Conservation (phyloP, 2,797 vertebrate species). For the Silurus aristotelis region DNA sequence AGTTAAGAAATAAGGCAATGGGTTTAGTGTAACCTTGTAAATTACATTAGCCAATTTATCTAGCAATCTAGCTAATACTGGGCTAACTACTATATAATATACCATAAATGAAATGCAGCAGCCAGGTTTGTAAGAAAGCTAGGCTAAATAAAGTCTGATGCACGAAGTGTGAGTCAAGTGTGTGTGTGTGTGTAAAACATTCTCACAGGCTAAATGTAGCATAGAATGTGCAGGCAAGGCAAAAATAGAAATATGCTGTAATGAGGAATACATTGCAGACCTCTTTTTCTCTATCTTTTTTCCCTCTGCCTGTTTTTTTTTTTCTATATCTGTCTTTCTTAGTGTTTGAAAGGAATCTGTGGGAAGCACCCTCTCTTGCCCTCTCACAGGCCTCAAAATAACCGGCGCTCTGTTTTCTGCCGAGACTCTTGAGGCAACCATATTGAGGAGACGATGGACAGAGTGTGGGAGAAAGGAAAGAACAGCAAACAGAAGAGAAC, state of each 20-base stretch:
- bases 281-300: slow-evolving; percentile 60
- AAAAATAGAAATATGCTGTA: slow-evolving; percentile 31
- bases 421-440: background rate
- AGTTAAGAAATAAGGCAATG: background rate
- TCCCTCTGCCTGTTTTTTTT: background rate
- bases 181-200: background rate
- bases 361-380: slow-evolving; percentile 63
- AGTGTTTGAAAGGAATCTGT: slow-evolving; percentile 47
- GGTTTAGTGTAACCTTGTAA: background rate
- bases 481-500: background rate
- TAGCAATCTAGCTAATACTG: background rate
- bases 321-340: slow-evolving; percentile 25
- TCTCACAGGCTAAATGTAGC: background rate
- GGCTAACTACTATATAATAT: background rate
- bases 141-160: slow-evolving; percentile 16
- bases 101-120: background rate
- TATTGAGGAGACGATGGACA: background rate
- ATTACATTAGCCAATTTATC: background rate
- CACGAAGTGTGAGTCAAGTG: background rate
- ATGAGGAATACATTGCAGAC: slow-evolving; percentile 27
- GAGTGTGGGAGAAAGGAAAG: slow-evolving; percentile 26
- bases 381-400: slow-evolving; percentile 72
- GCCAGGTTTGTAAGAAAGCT: background rate
- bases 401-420: slow-evolving; percentile 50
- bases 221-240: slow-evolving; percentile 1